A percentile compares a stretch with the other conserved stretches of the same genome.
These are phyloP conservation scores for Malurus splendens DNA, from an alignment of 2,797 vertebrate genomes.

Conservation along the genomic window DNA sequence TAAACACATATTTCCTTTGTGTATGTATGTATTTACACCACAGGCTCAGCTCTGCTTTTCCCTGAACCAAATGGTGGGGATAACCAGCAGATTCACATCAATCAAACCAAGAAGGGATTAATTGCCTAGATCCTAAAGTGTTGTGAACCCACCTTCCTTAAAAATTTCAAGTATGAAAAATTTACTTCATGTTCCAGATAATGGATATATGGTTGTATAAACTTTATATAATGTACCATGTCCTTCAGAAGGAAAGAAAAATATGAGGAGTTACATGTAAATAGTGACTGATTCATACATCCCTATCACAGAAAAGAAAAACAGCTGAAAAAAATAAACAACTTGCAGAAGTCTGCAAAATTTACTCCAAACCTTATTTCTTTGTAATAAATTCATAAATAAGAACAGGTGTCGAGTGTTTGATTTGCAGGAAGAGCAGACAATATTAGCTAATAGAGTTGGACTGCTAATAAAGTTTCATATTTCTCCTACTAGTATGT, in stretches of 20 bases:
- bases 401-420: not conserved
- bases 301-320: not conserved
- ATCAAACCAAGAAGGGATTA: not conserved
- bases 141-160: not conserved
- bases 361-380: not conserved
- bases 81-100: not conserved
- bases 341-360: not conserved
- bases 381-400: not conserved
- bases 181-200: not conserved
- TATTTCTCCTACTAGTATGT: not conserved
- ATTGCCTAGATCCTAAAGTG: not conserved
- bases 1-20: not conserved
- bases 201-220: not conserved
- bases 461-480: not conserved
- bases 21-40: rapidly evolving
- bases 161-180: not conserved
- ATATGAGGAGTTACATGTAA: not conserved
- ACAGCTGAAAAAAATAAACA: not conserved
- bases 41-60: not conserved
- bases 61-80: not conserved
- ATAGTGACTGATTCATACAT: not conserved
- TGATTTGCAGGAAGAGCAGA: not conserved
- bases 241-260: not conserved
- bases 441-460: not conserved
- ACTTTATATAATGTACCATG: not conserved